phyloP scores from a whole-genome alignment of 2,888 invertebrate genomes.

The Pyrrhosoma nymphula region DNA sequence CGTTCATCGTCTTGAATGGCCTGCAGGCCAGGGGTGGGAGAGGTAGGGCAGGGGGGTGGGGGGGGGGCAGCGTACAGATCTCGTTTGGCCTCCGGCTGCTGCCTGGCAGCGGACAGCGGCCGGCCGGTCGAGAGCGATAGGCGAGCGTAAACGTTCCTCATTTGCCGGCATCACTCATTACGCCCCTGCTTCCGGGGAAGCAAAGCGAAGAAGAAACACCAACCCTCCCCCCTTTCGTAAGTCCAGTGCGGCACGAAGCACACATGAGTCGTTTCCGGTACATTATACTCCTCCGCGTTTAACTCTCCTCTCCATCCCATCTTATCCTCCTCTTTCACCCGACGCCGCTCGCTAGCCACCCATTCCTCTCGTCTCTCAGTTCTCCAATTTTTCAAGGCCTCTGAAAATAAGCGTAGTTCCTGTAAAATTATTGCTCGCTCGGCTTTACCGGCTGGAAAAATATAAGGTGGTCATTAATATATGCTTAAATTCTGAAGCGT shows the following conservation, averaged over 20 bases:
- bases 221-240: neutral
- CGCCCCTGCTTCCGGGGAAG: conserved; percentile 40
- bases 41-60: neutral
- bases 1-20: conserved; percentile 23
- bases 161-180: conserved; percentile 55
- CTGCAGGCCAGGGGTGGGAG: too few relatives aligned
- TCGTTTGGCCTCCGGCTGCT: conserved; percentile 3
- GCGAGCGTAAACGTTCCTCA: conserved; percentile 41
- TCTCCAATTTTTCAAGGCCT: neutral
- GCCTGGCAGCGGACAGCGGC: conserved; percentile 14
- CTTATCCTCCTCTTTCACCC: neutral
- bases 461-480: conserved; percentile 17
- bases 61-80: neutral
- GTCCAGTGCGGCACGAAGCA: neutral
- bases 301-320: neutral
- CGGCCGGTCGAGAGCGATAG: neutral
- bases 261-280: conserved; percentile 38
- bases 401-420: conserved; percentile 28
- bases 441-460: conserved; percentile 3
- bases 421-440: conserved; percentile 20
- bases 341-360: neutral
- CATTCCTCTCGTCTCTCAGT: neutral
- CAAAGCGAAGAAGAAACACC: neutral
- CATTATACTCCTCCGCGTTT: neutral
- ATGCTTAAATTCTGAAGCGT: conserved; percentile 31